phyloP scores from a whole-genome alignment of 1,140 invertebrate genomes.

The Acarapis woodi region DNA sequence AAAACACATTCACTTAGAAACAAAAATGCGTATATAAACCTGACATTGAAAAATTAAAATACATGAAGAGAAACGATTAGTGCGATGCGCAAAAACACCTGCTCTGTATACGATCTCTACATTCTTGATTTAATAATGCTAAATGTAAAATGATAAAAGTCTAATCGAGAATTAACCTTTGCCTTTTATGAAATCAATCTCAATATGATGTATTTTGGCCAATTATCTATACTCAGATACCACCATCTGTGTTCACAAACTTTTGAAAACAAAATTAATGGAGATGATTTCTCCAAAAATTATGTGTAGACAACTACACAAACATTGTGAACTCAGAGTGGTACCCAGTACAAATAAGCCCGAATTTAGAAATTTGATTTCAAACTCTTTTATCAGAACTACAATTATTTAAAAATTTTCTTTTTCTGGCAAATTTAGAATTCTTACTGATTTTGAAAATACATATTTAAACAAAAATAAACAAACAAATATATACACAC shows the following conservation, averaged over 20 bases:
- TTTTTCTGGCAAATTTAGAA: too few relatives aligned
- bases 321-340: conserved; percentile 67
- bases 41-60: conserved; percentile 2
- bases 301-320: too few relatives aligned
- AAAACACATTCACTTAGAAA: background rate
- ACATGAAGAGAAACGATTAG: background rate
- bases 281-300: background rate
- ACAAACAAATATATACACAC: too few relatives aligned
- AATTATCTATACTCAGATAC: conserved; percentile 64
- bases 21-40: background rate
- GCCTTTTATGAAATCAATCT: too few relatives aligned
- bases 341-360: conserved; percentile 31
- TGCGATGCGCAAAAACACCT: background rate
- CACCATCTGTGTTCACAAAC: conserved; percentile 91
- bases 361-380: conserved; percentile 1
- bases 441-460: background rate
- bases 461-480: background rate
- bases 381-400: background rate
- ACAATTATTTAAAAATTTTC: too few relatives aligned
- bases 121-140: too few relatives aligned
- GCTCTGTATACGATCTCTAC: too few relatives aligned
- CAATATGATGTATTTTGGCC: too few relatives aligned
- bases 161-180: too few relatives aligned
- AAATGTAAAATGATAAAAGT: too few relatives aligned
- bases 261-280: conserved; percentile 8